phyloP scores from a whole-genome alignment of 2,797 vertebrate genomes.

The Hydrolagus colliei region DNA sequence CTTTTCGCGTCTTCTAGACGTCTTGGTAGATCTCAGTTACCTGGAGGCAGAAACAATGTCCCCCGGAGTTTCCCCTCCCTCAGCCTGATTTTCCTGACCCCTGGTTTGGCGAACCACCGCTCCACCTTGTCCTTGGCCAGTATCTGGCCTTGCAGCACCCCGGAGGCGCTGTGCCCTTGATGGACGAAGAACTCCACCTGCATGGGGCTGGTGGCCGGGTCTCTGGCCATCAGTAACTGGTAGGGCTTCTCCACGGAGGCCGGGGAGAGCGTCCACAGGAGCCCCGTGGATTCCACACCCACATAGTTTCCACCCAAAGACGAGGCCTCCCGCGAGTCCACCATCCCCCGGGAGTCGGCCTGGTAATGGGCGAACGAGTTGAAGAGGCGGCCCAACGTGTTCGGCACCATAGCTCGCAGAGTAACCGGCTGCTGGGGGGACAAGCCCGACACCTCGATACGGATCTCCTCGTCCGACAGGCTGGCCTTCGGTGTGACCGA shows the following conservation, averaged over 20 bases:
- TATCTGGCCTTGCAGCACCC: constrained; percentile 38
- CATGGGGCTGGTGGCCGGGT: constrained; percentile 49
- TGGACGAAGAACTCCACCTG: constrained; percentile 53
- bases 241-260: constrained; percentile 48
- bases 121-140: constrained; percentile 51
- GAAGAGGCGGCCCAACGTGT: constrained; percentile 41
- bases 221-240: constrained; percentile 54
- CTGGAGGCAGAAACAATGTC: constrained; percentile 63
- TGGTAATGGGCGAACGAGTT: constrained; percentile 47
- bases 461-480: constrained; percentile 42
- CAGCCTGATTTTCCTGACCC: constrained; percentile 53
- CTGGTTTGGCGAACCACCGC: constrained; percentile 58
- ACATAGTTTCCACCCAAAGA: constrained; percentile 65
- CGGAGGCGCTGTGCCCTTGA: constrained; percentile 48
- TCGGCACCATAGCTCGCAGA: constrained; percentile 39
- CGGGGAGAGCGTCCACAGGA: constrained; percentile 65
- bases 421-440: constrained; percentile 42
- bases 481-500: constrained; percentile 36
- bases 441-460: constrained; percentile 42
- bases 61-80: constrained; percentile 57
- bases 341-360: constrained; percentile 41
- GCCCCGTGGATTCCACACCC: constrained; percentile 70
- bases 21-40: constrained; percentile 43
- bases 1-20: no score
- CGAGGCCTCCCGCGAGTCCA: constrained; percentile 45